These are phyloP conservation scores for Caracal caracal DNA, from an alignment of 2,113 vertebrate species.

Conservation along the genomic window DNA sequence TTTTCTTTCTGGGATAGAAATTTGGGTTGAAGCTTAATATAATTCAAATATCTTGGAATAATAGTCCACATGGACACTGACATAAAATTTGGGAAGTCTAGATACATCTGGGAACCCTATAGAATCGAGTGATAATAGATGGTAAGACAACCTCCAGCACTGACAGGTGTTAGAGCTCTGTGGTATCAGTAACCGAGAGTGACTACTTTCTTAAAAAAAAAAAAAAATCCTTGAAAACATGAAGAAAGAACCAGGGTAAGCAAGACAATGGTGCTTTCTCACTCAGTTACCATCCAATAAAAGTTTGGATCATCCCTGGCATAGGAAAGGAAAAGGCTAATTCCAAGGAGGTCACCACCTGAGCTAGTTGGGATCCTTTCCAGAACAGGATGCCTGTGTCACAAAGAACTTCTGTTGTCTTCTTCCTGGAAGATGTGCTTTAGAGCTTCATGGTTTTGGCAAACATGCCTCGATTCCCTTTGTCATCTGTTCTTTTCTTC, in stretches of 20 bases:
- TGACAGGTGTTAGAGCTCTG: background rate
- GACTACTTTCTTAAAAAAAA: background rate
- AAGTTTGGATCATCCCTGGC: background rate
- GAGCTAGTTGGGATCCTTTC: background rate
- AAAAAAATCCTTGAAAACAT: background rate
- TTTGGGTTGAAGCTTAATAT: background rate
- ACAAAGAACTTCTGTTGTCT: constrained; percentile 38
- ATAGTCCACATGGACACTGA: background rate
- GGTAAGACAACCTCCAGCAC: background rate
- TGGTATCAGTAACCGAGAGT: background rate
- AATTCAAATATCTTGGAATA: background rate
- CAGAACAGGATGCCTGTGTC: background rate
- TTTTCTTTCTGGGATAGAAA: constrained; percentile 6
- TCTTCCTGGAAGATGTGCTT: constrained; percentile 37
- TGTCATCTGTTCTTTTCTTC: background rate
- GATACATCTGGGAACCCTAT: background rate
- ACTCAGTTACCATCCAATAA: background rate
- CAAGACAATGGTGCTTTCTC: background rate
- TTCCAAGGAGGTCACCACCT: background rate
- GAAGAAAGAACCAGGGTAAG: rapidly evolving
- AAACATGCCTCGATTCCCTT: background rate
- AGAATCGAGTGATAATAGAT: background rate
- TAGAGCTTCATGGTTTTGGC: background rate
- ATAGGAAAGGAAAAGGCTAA: background rate
- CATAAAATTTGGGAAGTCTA: background rate